Evolutionary conservation across 2,113 vertebrate genomes (phyloP).

Genomic region (Sula dactylatra): DNA sequence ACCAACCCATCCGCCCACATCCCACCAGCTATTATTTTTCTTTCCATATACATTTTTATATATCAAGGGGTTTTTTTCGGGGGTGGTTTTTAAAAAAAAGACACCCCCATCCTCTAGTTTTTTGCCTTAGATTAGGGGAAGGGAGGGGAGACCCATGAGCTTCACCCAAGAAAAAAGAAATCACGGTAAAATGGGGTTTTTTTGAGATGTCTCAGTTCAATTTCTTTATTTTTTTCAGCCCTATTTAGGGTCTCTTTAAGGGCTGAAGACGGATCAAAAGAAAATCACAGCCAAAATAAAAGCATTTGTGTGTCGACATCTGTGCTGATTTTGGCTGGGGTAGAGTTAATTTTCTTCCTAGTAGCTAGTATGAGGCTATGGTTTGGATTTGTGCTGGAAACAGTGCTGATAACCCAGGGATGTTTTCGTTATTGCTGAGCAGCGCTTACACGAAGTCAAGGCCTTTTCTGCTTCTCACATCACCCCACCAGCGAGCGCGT

Average conservation of each 20-base stretch:
- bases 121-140: neutral
- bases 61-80: no score
- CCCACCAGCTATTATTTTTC: neutral
- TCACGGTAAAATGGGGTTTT: neutral
- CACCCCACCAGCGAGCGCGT: no score
- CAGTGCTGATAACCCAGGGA: no score
- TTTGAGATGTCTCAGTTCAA: neutral
- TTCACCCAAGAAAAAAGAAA: neutral
- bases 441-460: no score
- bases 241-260: no score
- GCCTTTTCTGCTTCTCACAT: no score
- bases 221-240: neutral
- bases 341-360: no score
- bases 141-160: neutral
- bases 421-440: no score
- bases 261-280: neutral
- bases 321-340: no score
- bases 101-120: no score
- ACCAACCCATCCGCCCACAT: neutral
- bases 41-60: neutral
- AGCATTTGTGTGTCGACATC: neutral
- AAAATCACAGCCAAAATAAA: neutral
- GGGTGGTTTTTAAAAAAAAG: neutral
- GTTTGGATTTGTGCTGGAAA: no score
- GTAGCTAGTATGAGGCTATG: no score